Base-by-base conservation (phyloP, 2,888 invertebrate genomes). In the Ethmia dodecea region DNA sequence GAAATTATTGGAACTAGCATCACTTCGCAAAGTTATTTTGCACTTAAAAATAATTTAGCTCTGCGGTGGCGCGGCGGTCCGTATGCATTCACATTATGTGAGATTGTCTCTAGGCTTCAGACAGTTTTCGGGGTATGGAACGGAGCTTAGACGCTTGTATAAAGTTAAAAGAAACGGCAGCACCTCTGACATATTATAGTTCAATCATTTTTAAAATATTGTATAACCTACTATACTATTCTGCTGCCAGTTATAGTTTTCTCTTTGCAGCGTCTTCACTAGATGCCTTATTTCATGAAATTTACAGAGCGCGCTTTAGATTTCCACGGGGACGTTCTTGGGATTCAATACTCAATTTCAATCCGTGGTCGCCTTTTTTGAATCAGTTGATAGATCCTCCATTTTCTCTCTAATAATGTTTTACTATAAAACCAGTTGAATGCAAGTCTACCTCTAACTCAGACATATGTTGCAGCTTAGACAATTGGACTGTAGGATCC, bases 71-170 rank as follows among this genome's bases (percentile, higher is more conserved):
- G 28, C 35, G 42, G 33, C 40, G 37, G 49, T 48, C 49, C 33
- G 37, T 37, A 41, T 38, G 40, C 35, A 42, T n/a, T 41, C 28
- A 48, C 52, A 55, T 57, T 59, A 57, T 54, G 52, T 43, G 50
- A 54, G 55, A 61, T 60, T 60, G 58, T 60, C 52, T 55, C 51
- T 41, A 45, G 48, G 56, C 22, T 40, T 47, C 45, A 49, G 51
- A 52, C 49, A 42, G 53, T 54, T 54, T 54, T 54, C 42, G 48
- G 45, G 44, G 40, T 45, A 40, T 52, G 47, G 50, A 45, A 40
- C 36, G 42, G 47, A 38, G 43, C 43, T 43, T 37, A 25, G 33
- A 45, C 46, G 22, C 24, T 14, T 14, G 36, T 25, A 31, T 38
- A 44, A 5, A 28, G 13, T n/a, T n/a, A 13, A 10, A 8, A 14